Conservation (phyloP, 2,888 invertebrate species). For the Mimumesa dahlbomi region DNA sequence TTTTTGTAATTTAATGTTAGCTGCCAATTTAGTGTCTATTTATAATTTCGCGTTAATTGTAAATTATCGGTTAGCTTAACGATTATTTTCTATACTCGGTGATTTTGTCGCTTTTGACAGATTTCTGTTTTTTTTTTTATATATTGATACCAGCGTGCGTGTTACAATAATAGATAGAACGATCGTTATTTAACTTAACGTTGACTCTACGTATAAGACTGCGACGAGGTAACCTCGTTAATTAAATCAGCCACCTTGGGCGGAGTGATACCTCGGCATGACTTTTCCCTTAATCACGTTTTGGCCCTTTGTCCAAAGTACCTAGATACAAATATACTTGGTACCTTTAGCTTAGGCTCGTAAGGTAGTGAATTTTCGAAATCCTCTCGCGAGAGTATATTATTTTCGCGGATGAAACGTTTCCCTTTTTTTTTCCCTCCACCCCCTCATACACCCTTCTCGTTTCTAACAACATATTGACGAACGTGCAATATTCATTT, state of each 20-base stretch:
- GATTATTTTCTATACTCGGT: slow-evolving; percentile 15
- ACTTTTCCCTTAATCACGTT: slow-evolving; percentile 1
- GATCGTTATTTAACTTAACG: slow-evolving; percentile 42
- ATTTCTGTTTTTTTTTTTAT: no score
- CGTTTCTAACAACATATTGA: no score
- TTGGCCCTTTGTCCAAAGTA: slow-evolving; percentile 10
- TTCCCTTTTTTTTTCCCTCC: neutral
- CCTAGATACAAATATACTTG: slow-evolving; percentile 37
- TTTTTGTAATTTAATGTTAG: slow-evolving; percentile 19
- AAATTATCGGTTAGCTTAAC: slow-evolving; percentile 32
- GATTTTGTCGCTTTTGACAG: slow-evolving; percentile 2
- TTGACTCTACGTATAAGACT: slow-evolving; percentile 42
- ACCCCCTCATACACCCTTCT: no score
- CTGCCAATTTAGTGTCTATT: slow-evolving; percentile 34
- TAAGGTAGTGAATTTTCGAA: neutral
- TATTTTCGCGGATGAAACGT: neutral
- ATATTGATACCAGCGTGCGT: slow-evolving; percentile 8
- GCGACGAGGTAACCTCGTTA: slow-evolving; percentile 43
- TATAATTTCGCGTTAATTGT: slow-evolving; percentile 41
- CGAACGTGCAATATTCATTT: no score
- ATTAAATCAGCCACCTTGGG: slow-evolving; percentile 3
- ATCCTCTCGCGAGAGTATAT: neutral
- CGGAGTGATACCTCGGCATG: neutral
- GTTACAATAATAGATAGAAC: slow-evolving; percentile 19
- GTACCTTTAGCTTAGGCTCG: neutral